A percentile compares a stretch with the other conserved stretches of the same genome.
These are phyloP conservation scores for Bradysia coprophila DNA, from an alignment of 1,140 invertebrate genomes.

Conservation along the genomic window DNA sequence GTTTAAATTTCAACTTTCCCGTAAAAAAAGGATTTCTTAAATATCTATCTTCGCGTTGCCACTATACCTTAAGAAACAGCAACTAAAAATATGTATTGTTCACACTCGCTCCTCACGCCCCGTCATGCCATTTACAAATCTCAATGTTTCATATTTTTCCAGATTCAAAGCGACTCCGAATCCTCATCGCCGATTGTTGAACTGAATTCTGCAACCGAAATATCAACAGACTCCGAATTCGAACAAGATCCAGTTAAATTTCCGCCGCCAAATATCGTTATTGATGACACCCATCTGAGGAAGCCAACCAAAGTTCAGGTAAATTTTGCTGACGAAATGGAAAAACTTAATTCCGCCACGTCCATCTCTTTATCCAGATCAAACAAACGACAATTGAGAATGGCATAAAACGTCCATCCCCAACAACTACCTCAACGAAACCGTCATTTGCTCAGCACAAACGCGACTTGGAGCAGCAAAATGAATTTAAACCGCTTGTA, in stretches of 20 bases:
- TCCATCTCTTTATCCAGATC: background rate
- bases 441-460: background rate
- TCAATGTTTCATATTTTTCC: no score
- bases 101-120: no score
- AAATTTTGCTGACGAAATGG: constrained; percentile 9
- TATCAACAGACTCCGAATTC: constrained; percentile 81
- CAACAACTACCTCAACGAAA: constrained; percentile 1
- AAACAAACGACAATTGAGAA: constrained; percentile 2
- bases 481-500: constrained; percentile 30
- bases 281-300: constrained; percentile 29
- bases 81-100: no score
- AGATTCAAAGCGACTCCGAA: constrained; percentile 47
- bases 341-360: constrained; percentile 7
- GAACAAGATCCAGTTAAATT: constrained; percentile 57
- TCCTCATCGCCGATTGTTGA: constrained; percentile 46
- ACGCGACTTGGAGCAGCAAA: constrained; percentile 9
- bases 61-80: no score
- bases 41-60: no score
- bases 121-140: no score
- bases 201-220: constrained; percentile 71
- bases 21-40: no score
- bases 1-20: no score
- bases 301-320: constrained; percentile 40
- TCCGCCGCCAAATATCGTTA: constrained; percentile 41
- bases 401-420: background rate